phyloP scores from a whole-genome alignment of 37 sponge, comb jelly and placozoan genomes.

The Spongia lamella region DNA sequence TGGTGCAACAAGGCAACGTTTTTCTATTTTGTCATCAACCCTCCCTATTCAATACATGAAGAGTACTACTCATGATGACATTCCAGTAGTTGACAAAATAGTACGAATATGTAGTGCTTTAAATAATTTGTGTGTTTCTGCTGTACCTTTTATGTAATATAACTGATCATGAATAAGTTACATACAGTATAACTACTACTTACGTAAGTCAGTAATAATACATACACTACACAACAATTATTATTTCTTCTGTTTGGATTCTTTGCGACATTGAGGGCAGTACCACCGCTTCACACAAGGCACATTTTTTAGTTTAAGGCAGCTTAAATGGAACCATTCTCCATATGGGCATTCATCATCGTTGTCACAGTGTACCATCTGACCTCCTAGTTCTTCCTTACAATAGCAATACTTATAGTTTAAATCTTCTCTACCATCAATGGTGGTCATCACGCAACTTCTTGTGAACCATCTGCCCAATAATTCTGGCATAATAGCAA shows the following conservation, averaged over 20 bases:
- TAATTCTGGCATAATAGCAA: constrained; percentile 49
- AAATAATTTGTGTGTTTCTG: constrained; percentile 61
- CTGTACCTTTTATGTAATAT: constrained; percentile 52
- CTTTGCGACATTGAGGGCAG: constrained; percentile 59
- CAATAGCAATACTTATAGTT: constrained; percentile 46
- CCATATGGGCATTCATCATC: constrained; percentile 18
- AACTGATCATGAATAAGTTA: too few relatives aligned
- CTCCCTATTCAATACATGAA: constrained; percentile 46
- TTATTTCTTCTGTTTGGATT: too few relatives aligned
- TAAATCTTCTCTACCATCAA: not conserved
- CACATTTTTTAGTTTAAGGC: constrained; percentile 9
- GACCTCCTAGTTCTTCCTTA: constrained; percentile 29
- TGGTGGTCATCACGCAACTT: not conserved
- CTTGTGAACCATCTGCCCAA: constrained; percentile 45
- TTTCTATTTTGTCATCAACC: constrained; percentile 42
- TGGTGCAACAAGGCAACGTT: constrained; percentile 53
- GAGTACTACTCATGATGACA: not conserved
- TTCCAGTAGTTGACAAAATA: constrained; percentile 42
- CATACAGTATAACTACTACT: too few relatives aligned
- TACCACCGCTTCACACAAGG: constrained; percentile 43
- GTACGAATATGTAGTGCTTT: constrained; percentile 61
- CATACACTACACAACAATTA: too few relatives aligned
- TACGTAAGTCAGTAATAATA: too few relatives aligned
- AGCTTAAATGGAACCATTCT: constrained; percentile 55
- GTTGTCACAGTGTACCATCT: constrained; percentile 63